Conservation (phyloP, 1,140 invertebrate genomes). For the Drosophila ogumai region DNA sequence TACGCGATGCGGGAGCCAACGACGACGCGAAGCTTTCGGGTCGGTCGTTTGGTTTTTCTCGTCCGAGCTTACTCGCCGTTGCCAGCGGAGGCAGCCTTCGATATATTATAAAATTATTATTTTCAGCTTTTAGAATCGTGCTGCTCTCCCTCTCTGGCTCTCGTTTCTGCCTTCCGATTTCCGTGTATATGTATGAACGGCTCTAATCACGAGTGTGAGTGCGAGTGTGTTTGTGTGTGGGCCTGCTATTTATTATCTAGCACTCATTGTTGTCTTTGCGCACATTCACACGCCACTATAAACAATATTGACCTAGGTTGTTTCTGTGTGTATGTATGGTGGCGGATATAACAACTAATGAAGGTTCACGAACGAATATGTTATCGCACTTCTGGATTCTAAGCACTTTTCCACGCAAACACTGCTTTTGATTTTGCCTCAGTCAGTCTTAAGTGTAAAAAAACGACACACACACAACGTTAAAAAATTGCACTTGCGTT, state of each 20-base stretch:
- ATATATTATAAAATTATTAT: constrained; percentile 47
- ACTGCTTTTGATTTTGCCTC: constrained; percentile 32
- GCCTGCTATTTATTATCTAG: constrained; percentile 65
- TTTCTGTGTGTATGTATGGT: constrained; percentile 28
- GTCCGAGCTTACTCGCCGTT: constrained; percentile 24
- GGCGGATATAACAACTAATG: constrained; percentile 23
- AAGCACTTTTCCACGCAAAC: constrained; percentile 9
- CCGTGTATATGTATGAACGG: constrained; percentile 37
- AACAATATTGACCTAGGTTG: constrained; percentile 85
- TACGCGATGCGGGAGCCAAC: constrained; percentile 18
- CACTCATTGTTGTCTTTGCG: constrained; percentile 57
- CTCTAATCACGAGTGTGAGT: constrained; percentile 41
- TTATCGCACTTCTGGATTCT: constrained; percentile 11
- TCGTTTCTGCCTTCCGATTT: constrained; percentile 41
- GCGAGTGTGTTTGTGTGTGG: constrained; percentile 19
- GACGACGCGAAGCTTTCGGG: constrained; percentile 12
- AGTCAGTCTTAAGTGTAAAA: constrained; percentile 54
- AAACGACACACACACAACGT: constrained; percentile 14
- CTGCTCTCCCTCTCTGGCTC: constrained; percentile 4
- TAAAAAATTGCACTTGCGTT: constrained; percentile 52
- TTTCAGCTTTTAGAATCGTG: constrained; percentile 43
- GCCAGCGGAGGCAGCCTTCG: constrained; percentile 25
- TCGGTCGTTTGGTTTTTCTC: constrained; percentile 2
- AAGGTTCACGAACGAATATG: constrained; percentile 15
- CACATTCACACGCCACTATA: constrained; percentile 81